A percentile compares a stretch with the other conserved stretches of the same genome.
Evolutionary conservation across 1,140 invertebrate genomes (phyloP).

Genomic region (Musca vetustissima): DNA sequence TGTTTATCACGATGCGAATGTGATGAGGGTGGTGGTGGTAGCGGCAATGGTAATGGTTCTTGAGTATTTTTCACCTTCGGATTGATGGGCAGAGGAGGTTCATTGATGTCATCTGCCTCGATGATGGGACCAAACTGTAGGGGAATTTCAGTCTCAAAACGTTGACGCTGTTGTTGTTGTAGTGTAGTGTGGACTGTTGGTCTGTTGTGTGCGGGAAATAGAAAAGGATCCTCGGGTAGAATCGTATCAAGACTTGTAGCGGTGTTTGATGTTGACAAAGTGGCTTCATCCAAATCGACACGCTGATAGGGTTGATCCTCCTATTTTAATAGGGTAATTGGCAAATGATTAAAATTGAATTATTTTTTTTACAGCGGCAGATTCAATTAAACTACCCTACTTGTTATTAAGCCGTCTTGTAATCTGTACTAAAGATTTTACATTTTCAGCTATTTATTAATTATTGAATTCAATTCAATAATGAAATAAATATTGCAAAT

Average conservation of each 20-base stretch:
- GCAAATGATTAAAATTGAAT: no score
- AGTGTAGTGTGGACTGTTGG: slow-evolving; percentile 34
- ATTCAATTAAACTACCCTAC: no score
- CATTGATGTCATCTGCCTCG: slow-evolving; percentile 47
- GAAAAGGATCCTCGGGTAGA: slow-evolving; percentile 51
- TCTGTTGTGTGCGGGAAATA: slow-evolving; percentile 33
- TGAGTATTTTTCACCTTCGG: slow-evolving; percentile 34
- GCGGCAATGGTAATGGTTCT: slow-evolving; percentile 38
- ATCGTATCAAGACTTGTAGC: slow-evolving; percentile 55
- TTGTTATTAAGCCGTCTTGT: no score
- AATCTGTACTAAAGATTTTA: no score
- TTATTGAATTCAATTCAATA: no score
- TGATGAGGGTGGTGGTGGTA: slow-evolving; percentile 45
- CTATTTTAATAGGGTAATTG: slow-evolving; percentile 25
- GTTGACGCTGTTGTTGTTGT: slow-evolving; percentile 32
- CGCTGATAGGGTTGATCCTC: slow-evolving; percentile 51
- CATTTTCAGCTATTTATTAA: no score
- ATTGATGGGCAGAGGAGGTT: slow-evolving; percentile 36
- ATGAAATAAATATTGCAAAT: no score
- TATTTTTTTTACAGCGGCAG: no score
- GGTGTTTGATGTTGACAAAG: slow-evolving; percentile 51
- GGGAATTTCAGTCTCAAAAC: slow-evolving; percentile 38
- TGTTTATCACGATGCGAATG: slow-evolving; percentile 48
- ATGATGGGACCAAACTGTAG: slow-evolving; percentile 47
- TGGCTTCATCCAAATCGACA: slow-evolving; percentile 37